Base-by-base conservation (phyloP, 1,140 invertebrate genomes). In the Chelonus insularis region DNA sequence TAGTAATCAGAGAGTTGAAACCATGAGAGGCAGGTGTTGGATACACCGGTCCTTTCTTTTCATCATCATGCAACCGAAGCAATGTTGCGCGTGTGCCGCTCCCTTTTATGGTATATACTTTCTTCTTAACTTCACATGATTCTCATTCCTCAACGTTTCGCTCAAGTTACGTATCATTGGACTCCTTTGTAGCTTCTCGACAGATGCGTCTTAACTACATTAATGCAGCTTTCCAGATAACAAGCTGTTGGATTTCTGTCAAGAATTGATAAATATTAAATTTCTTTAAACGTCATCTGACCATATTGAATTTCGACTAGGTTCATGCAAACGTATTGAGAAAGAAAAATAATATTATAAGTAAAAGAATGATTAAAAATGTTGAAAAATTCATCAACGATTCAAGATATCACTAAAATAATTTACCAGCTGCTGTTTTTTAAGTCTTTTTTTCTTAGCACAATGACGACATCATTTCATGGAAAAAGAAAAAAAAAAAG, bases 1-100 rank as follows among this genome's bases (percentile, higher is more conserved):
- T 12, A 34, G 55, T 57, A 57, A 57, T 57, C 18, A 57, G 55
- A 57, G 55, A 45, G 23, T 43, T 7, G 41, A 18, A 18, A 8
- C 16, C 8, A 43, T 14, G n/a, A 43, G 14, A 20, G 52, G 52
- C 52, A 55, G 52, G 52, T 55, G 52, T 11, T 55, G 52, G 52
- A 55, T 34, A 55, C 52, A 55, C 52, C 52, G 52, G 36, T 55
- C 52, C 36, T 55, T 48, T n/a, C 9, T 48, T 48, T 25, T 48
- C 45, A 11, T n/a, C 45, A 25, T 21, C 20, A 7, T 20, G 20
- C 9, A 23, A 48, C 21, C 2, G 18, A n/a, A 23, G 45, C 11
- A 23, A 9, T 25, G 23, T n/a, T 25, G 52, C 52, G 52, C 34
- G 52, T 39, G 52, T 55, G 29, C 48, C 34, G 32, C 32, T 12